Evolutionary conservation across 2,113 vertebrate species (phyloP).

Genomic region (Piprites chloris): DNA sequence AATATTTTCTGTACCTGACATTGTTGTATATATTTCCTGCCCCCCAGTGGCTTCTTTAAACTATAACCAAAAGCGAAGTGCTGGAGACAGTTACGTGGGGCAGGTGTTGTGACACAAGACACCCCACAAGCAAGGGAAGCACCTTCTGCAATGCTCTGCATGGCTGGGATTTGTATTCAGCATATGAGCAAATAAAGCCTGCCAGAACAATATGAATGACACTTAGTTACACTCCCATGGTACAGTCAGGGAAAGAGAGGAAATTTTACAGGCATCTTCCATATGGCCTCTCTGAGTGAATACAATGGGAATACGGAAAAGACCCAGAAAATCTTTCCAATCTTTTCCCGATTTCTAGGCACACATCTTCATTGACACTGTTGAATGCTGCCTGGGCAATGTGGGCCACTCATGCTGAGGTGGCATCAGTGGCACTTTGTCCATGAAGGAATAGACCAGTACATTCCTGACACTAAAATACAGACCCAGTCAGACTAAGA

Average conservation of each 20-base stretch:
- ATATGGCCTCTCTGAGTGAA: background rate
- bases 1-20: background rate
- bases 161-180: background rate
- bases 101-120: background rate
- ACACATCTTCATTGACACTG: background rate
- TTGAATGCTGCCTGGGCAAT: background rate
- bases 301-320: background rate
- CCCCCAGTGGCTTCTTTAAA: background rate
- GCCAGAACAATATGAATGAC: background rate
- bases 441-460: background rate
- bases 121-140: background rate
- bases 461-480: background rate
- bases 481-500: background rate
- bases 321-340: background rate
- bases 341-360: background rate
- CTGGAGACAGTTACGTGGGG: background rate
- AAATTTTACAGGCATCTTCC: background rate
- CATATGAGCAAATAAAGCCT: background rate
- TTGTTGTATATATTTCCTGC: background rate
- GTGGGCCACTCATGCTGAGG: accelerated
- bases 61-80: background rate
- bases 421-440: background rate
- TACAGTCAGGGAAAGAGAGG: background rate
- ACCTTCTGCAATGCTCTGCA: background rate
- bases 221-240: background rate